phyloP scores from a whole-genome alignment of 92 coral and sea anemone genomes.

The Virgularia gustaviana region DNA sequence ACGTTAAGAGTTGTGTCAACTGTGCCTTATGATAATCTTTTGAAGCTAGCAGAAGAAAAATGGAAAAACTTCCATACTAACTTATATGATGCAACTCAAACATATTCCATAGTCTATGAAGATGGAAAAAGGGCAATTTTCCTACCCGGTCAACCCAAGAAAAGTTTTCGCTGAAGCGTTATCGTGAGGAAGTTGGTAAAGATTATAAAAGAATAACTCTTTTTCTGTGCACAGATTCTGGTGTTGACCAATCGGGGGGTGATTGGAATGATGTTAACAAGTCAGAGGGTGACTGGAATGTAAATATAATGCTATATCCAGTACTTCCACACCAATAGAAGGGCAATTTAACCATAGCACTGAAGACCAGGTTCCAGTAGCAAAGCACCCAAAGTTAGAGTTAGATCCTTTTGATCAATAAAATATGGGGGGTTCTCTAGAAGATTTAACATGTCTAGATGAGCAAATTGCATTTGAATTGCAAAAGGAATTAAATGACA shows the following conservation, averaged over 20 bases:
- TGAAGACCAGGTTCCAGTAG: background rate
- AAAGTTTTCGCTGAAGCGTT: conserved; percentile 36
- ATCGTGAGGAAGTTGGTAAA: conserved; percentile 47
- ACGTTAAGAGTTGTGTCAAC: conserved; percentile 44
- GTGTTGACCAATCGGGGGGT: conserved; percentile 44
- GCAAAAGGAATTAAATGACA: background rate
- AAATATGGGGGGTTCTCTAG: background rate
- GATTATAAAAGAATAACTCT: conserved; percentile 60
- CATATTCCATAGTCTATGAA: conserved; percentile 55
- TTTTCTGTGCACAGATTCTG: conserved; percentile 42
- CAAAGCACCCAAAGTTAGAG: background rate
- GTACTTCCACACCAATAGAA: no score
- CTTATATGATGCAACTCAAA: conserved; percentile 37
- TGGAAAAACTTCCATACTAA: conserved; percentile 56
- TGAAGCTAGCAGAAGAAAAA: conserved; percentile 46
- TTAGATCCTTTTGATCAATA: background rate
- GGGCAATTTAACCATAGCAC: background rate
- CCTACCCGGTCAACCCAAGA: conserved; percentile 56
- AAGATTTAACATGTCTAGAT: background rate
- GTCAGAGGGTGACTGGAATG: background rate
- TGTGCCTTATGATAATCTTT: conserved; percentile 12
- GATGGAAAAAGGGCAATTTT: conserved; percentile 51
- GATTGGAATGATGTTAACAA: conserved; percentile 7
- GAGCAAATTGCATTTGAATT: conserved; percentile 12
- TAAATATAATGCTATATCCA: background rate